Evolutionary conservation across 1,140 invertebrate genomes (phyloP).

Genomic region (Eumeta japonica): DNA sequence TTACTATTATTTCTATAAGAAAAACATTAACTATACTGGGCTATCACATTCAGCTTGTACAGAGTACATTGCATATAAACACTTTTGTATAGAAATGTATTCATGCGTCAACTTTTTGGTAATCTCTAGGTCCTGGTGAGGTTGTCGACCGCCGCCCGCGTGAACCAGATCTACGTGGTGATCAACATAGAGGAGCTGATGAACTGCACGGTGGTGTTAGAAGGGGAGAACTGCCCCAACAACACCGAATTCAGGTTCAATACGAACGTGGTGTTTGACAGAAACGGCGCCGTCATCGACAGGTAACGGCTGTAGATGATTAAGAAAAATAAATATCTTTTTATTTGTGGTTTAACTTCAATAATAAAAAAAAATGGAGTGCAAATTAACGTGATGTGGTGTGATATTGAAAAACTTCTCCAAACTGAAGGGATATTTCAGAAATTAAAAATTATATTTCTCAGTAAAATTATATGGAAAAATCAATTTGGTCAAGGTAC

Average conservation of each 20-base stretch:
- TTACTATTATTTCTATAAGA: too few relatives aligned
- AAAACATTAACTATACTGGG: neutral
- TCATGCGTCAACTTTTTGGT: too few relatives aligned
- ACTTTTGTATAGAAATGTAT: too few relatives aligned
- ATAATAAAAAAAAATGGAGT: neutral
- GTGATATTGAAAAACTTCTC: neutral
- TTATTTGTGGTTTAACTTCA: neutral
- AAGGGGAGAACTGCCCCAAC: slow-evolving; percentile 31
- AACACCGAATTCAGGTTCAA: slow-evolving; percentile 61
- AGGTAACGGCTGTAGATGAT: too few relatives aligned
- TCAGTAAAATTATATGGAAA: too few relatives aligned
- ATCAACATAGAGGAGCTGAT: slow-evolving; percentile 71
- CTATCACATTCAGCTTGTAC: neutral
- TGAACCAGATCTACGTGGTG: slow-evolving; percentile 62
- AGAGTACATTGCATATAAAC: neutral
- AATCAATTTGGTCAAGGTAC: too few relatives aligned
- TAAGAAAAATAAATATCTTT: neutral
- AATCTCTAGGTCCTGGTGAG: slow-evolving; percentile 42
- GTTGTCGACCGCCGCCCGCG: slow-evolving; percentile 41
- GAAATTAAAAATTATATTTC: too few relatives aligned
- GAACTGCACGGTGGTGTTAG: slow-evolving; percentile 43
- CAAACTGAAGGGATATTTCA: neutral
- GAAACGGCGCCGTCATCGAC: slow-evolving; percentile 53
- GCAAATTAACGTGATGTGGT: neutral
- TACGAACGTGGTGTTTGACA: slow-evolving; percentile 68